These are phyloP conservation scores for Conus canariensis DNA, from an alignment of 2,888 invertebrate species.

Conservation along the genomic window DNA sequence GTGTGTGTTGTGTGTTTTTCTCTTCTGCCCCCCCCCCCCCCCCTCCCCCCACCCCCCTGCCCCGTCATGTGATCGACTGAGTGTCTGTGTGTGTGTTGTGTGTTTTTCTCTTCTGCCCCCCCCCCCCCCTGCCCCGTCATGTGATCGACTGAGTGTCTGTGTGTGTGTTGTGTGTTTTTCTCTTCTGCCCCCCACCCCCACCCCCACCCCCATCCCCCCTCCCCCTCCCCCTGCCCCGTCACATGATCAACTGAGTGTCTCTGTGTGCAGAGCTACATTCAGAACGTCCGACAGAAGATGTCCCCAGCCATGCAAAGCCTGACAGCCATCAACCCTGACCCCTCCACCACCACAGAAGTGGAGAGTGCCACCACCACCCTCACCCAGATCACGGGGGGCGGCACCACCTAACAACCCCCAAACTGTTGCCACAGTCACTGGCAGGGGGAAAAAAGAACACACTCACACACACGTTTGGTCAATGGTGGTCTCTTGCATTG, in stretches of 20 bases:
- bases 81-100: too few relatives aligned
- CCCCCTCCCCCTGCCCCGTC: too few relatives aligned
- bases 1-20: too few relatives aligned
- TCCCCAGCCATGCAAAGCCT: conserved; percentile 68
- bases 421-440: neutral
- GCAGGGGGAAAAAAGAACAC: neutral
- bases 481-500: neutral
- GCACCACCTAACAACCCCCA: conserved; percentile 1
- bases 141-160: too few relatives aligned
- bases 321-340: conserved; percentile 60
- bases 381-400: conserved; percentile 61
- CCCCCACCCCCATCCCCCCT: too few relatives aligned
- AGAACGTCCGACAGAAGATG: conserved; percentile 70
- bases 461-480: neutral
- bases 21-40: too few relatives aligned
- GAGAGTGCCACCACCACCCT: conserved; percentile 72
- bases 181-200: too few relatives aligned
- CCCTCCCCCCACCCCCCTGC: too few relatives aligned
- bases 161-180: too few relatives aligned
- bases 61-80: too few relatives aligned
- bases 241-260: neutral
- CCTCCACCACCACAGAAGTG: conserved; percentile 58
- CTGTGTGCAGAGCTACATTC: conserved; percentile 69
- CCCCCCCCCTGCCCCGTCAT: too few relatives aligned
- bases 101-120: too few relatives aligned